Conservation (phyloP, 2,888 invertebrate genomes). For the Agrotis puta region DNA sequence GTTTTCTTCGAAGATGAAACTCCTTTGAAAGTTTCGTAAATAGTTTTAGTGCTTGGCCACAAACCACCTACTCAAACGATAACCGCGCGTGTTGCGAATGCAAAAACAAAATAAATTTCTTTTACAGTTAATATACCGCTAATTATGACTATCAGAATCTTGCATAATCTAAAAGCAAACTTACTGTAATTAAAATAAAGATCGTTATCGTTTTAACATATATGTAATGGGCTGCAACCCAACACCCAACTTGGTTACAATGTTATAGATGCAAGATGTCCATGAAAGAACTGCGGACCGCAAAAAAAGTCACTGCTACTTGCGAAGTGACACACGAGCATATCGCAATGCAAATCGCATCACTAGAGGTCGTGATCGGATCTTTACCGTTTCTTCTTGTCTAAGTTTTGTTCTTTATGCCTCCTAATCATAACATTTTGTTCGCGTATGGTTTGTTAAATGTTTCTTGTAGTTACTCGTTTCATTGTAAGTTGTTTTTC, state of each 20-base stretch:
- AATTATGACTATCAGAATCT: too few relatives aligned
- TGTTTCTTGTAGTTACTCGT: constrained; percentile 26
- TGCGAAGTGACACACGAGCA: not conserved
- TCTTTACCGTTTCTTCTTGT: constrained; percentile 29
- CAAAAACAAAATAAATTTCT: not conserved
- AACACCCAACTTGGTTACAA: too few relatives aligned
- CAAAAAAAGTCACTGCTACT: not conserved
- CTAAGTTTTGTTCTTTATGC: constrained; percentile 55
- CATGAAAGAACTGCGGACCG: too few relatives aligned
- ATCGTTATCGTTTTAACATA: too few relatives aligned
- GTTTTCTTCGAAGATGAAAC: constrained; percentile 47
- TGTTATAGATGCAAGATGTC: too few relatives aligned
- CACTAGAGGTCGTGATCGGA: not conserved
- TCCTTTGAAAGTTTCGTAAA: constrained; percentile 47
- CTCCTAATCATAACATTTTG: constrained; percentile 51
- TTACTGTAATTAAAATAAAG: too few relatives aligned
- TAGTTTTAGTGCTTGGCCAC: constrained; percentile 44
- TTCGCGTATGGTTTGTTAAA: constrained; percentile 39
- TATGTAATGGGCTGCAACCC: too few relatives aligned
- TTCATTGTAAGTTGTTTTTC: constrained; percentile 31
- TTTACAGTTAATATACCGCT: too few relatives aligned
- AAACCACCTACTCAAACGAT: not conserved
- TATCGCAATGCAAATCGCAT: not conserved
- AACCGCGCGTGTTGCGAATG: not conserved
- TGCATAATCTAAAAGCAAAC: too few relatives aligned